phyloP scores from a whole-genome alignment of 2,113 vertebrate genomes.

The Chamaea fasciata region DNA sequence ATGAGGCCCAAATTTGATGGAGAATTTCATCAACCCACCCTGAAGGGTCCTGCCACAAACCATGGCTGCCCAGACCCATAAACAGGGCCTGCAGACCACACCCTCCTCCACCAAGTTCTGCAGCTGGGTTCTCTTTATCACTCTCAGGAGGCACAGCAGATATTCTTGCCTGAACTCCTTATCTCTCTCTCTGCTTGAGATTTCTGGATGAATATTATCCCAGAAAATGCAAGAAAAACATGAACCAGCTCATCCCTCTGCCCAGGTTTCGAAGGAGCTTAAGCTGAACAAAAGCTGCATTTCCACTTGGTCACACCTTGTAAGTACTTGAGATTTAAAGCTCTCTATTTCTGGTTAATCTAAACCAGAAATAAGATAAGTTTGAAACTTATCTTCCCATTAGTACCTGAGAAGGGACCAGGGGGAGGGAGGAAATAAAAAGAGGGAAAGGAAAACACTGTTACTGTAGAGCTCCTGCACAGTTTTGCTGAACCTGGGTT shows the following conservation, averaged over 20 bases:
- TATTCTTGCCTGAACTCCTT: neutral
- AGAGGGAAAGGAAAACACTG: neutral
- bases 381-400: slow-evolving; percentile 56
- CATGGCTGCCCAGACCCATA: neutral
- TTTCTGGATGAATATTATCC: slow-evolving; percentile 41
- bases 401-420: slow-evolving; percentile 44
- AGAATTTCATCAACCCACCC: neutral
- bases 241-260: slow-evolving; percentile 25
- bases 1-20: fast-evolving
- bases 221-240: slow-evolving; percentile 54
- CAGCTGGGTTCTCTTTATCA: neutral
- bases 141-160: neutral
- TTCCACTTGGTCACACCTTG: slow-evolving; percentile 68
- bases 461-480: neutral
- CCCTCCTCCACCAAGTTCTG: neutral
- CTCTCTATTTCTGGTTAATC: slow-evolving; percentile 56
- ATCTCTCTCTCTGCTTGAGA: slow-evolving; percentile 33
- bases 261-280: slow-evolving; percentile 33
- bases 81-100: neutral
- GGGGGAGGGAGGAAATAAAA: neutral
- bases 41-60: neutral
- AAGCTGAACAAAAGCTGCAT: slow-evolving; percentile 61
- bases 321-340: slow-evolving; percentile 63
- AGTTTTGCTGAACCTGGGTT: slow-evolving; percentile 42
- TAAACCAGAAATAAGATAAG: no score